Base-by-base conservation (phyloP, 35 echinoderm and acorn worm genomes). In the Hemicentrotus pulcherrimus region DNA sequence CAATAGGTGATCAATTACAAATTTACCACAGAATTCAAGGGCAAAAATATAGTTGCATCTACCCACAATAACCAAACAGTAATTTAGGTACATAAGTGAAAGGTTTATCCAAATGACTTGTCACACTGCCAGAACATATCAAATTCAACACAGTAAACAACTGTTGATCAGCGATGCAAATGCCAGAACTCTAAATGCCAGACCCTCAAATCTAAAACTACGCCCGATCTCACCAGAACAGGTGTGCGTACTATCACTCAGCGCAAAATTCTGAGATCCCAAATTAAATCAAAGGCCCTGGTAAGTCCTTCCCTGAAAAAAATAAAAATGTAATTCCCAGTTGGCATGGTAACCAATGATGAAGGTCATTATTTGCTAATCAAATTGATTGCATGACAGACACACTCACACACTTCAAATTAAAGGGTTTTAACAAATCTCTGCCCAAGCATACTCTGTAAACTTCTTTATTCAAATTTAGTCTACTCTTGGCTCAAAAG, bases 281-380 rank as follows among this genome's bases (percentile, higher is more conserved):
- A 78, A 78, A 78, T 78, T 78, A 0, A 78, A 78, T 78, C 24
- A 22, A 28, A 28, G 65, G 22, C 65, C 65, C 65, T 78, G 65
- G 6, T 78, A 22, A 78, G 65, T 78, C 65, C 28, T 78, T 78
- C 28, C 16, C 1, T 16, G 1, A 14, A 12, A 59, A 59, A 59
- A n/a, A 15, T 78, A 4, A 78, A 78, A 28, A 78, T 8, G 65
- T n/a, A 78, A 78, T 28, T 22, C 19, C 65, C 19, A 0, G 22
- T 78, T 78, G 65, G 65, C 65, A 78, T 78, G 65, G 65, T 28
- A 78, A 78, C 65, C 65, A 0, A 28, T 78, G 65, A 78, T 78
- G 65, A 78, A 78, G 65, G 65, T 78, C 65, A 78, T 78, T 28
- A 78, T 78, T 78, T 78, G 65, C 65, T 78, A 78, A 78, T 78